These are phyloP conservation scores for Mycetomoellerius zeteki DNA, from an alignment of 1,140 invertebrate genomes.

Conservation along the genomic window DNA sequence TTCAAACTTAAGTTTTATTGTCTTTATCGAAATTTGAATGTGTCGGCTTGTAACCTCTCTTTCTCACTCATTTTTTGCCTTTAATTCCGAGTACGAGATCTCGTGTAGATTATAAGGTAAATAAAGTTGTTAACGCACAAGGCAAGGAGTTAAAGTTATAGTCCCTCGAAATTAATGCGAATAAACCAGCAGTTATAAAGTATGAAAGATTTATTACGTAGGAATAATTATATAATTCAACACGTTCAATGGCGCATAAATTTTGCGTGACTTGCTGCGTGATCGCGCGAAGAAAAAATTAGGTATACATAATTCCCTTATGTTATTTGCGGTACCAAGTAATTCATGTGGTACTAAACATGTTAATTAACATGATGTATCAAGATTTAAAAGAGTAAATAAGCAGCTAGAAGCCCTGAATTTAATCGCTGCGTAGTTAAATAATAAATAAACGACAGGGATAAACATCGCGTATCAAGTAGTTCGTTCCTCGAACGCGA, in stretches of 20 bases:
- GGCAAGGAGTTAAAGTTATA: slow-evolving; percentile 11
- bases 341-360: slow-evolving; percentile 40
- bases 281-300: slow-evolving; percentile 44
- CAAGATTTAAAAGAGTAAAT: slow-evolving; percentile 24
- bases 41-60: not conserved
- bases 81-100: slow-evolving; percentile 31
- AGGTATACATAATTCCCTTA: slow-evolving; percentile 47
- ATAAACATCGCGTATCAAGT: slow-evolving; percentile 36
- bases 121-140: slow-evolving; percentile 50
- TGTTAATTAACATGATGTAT: slow-evolving; percentile 47
- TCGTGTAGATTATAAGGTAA: slow-evolving; percentile 53
- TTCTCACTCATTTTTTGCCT: slow-evolving; percentile 13
- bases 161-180: slow-evolving; percentile 37
- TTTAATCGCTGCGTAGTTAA: slow-evolving; percentile 46
- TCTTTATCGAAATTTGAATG: slow-evolving; percentile 3
- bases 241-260: slow-evolving; percentile 50
- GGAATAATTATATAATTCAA: slow-evolving; percentile 60
- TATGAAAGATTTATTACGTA: slow-evolving; percentile 51
- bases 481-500: slow-evolving; percentile 45
- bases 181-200: slow-evolving; percentile 42
- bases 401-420: not conserved
- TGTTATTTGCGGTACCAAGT: slow-evolving; percentile 15
- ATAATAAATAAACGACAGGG: slow-evolving; percentile 34
- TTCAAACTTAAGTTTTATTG: not conserved
- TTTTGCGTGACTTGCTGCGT: slow-evolving; percentile 55